Evolutionary conservation across 2,888 invertebrate genomes (phyloP), one percentile per base, ranked within the genome.

Genomic region (Polymixis lichenea): DNA sequence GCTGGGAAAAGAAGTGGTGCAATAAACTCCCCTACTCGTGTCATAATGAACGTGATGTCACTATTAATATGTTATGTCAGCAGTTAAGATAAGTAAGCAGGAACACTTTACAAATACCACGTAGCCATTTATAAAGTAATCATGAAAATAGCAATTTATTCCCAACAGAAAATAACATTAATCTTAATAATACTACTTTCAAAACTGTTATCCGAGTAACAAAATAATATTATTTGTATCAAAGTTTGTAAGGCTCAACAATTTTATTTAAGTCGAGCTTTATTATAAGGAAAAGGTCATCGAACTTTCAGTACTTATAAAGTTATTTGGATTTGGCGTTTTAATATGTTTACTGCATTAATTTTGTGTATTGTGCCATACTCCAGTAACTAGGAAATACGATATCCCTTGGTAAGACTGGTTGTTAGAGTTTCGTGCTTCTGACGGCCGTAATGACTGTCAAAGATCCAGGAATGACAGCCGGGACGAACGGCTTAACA

Each of bases 221-320:
- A 72, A 32, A 46, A 46, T 46, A 46, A 72, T 32, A 49, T 56
- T 64, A 25, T 55, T 22, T 38, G 6, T 46, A 46, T 46, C 1
- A 46, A 62, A 73, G 22, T 38, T 51, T 56, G 25, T 64, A 43
- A 51, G 32, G n/a, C n/a, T 46, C 22, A 11, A 56, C 6, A 75
- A 38, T 64, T 28, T 75, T 64, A 43, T 75, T 49, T n/a, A 0
- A n/a, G 17, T 56, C 19, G 4, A 38, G 4, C 6, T 64, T 46
- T 74, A 64, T 25, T 51, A 43, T 5, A 22, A 22, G 25, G 17
- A 51, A 64, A 64, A 75, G 28, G n/a, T 51, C 49, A 28, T 3
- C 32, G 9, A 53, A 32, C 25, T 58, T 58, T 53, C 2, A 15
- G 49, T 13, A 46, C 43, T n/a, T n/a, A n/a, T n/a, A n/a, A 51